These are phyloP conservation scores for Paedocypris micromegethes DNA, from an alignment of 2,797 vertebrate genomes.

Conservation along the genomic window DNA sequence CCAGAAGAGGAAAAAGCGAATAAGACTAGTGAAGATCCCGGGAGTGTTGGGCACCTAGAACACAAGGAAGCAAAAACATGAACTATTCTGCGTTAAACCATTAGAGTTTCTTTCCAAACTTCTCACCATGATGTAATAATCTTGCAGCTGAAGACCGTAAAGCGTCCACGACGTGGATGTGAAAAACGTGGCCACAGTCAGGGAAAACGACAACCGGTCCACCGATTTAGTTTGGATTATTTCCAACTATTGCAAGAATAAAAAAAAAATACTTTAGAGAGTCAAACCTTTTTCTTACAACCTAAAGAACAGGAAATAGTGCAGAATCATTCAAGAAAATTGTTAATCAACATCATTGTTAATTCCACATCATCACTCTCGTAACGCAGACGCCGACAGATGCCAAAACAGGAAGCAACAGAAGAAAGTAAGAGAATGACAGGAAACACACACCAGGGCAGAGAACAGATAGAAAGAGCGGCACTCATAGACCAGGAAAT, in stretches of 20 bases:
- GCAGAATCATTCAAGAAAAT: too few relatives aligned
- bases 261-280: conserved; percentile 27
- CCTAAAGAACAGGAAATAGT: neutral
- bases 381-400: conserved; percentile 14
- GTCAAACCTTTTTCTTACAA: neutral
- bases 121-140: conserved; percentile 81
- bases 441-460: conserved; percentile 59
- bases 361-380: neutral
- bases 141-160: conserved; percentile 76
- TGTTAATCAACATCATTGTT: neutral
- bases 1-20: conserved; percentile 86
- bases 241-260: conserved; percentile 67
- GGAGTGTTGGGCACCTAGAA: conserved; percentile 84
- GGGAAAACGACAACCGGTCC: conserved; percentile 80
- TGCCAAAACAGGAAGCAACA: conserved; percentile 69
- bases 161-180: conserved; percentile 85
- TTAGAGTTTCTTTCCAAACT: neutral
- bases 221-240: conserved; percentile 78
- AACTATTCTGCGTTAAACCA: neutral
- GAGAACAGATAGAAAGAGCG: conserved; percentile 27
- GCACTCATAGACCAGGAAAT: conserved; percentile 5
- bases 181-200: conserved; percentile 84
- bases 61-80: neutral
- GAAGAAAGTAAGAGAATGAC: conserved; percentile 62
- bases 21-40: conserved; percentile 80